phyloP scores from a whole-genome alignment of 2,113 vertebrate species.

The Panthera leo region DNA sequence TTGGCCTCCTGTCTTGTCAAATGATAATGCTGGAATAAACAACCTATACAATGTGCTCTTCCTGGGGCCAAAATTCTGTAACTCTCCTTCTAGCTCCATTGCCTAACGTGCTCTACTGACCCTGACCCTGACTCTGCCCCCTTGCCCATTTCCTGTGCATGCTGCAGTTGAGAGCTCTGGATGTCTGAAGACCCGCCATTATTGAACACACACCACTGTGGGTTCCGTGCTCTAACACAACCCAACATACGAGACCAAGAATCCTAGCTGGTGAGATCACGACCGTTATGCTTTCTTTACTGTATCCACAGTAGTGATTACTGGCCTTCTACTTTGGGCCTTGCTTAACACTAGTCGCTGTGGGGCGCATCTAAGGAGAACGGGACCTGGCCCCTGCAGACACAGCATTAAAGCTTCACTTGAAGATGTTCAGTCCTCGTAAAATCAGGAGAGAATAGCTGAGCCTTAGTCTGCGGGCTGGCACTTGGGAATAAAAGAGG shows the following conservation, averaged over 20 bases:
- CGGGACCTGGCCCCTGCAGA: neutral
- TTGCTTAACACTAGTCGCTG: neutral
- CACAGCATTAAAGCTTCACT: neutral
- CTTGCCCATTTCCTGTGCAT: neutral
- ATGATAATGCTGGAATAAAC: neutral
- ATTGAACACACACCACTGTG: neutral
- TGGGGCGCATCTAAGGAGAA: neutral
- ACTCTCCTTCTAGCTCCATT: neutral
- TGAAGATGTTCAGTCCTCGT: neutral
- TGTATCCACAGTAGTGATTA: neutral
- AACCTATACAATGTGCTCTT: neutral
- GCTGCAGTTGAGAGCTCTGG: neutral
- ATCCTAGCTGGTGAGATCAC: too few relatives aligned
- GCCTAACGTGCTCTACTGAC: neutral
- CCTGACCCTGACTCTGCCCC: neutral
- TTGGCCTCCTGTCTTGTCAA: neutral
- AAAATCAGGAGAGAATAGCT: neutral
- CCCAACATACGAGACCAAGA: neutral
- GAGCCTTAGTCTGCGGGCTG: neutral
- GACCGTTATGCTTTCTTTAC: neutral
- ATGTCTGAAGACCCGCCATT: neutral
- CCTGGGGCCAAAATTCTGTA: neutral
- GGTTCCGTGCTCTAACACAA: neutral
- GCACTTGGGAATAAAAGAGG: neutral
- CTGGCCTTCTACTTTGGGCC: neutral